Conservation (phyloP, 2,797 vertebrate genomes). For the Poecilia velifera region DNA sequence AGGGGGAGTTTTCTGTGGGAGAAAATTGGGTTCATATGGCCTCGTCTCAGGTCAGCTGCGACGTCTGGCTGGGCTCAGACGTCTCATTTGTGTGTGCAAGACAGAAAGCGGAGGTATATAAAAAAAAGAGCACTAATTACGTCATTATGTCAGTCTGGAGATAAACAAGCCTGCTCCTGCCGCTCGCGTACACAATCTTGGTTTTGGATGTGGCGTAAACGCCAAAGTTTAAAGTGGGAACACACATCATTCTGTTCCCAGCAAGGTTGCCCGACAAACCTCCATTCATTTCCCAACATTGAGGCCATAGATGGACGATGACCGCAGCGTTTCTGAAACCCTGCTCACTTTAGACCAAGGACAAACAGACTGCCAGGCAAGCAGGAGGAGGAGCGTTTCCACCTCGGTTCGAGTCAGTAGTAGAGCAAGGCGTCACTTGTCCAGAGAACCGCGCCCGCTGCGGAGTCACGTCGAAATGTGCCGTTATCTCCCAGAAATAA, state of each 20-base stretch:
- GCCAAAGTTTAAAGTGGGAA: constrained; percentile 63
- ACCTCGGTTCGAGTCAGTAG: constrained; percentile 13
- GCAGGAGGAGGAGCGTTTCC: constrained; percentile 20
- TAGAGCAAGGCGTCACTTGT: constrained; percentile 50
- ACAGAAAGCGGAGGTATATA: constrained; percentile 45
- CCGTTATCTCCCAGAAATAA: constrained; percentile 23
- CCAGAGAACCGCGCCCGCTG: constrained; percentile 26
- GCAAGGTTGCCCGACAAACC: constrained; percentile 65
- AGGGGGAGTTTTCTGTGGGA: constrained; percentile 52
- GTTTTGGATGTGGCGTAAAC: constrained; percentile 75
- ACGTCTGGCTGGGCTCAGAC: constrained; percentile 55
- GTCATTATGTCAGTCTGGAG: constrained; percentile 69
- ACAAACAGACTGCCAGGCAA: constrained; percentile 61
- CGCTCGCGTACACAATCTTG: constrained; percentile 54
- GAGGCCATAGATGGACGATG: constrained; percentile 68
- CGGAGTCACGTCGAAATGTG: constrained; percentile 37
- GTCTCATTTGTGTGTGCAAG: constrained; percentile 31
- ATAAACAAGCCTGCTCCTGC: constrained; percentile 68
- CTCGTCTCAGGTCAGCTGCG: constrained; percentile 64
- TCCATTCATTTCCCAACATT: constrained; percentile 72
- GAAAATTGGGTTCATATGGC: constrained; percentile 82
- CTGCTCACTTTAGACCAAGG: constrained; percentile 49
- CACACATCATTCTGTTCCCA: constrained; percentile 65
- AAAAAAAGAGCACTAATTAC: constrained; percentile 52
- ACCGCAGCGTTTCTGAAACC: constrained; percentile 70